Conservation (phyloP, 2,888 invertebrate genomes). For the Temnothorax rugatulus region DNA sequence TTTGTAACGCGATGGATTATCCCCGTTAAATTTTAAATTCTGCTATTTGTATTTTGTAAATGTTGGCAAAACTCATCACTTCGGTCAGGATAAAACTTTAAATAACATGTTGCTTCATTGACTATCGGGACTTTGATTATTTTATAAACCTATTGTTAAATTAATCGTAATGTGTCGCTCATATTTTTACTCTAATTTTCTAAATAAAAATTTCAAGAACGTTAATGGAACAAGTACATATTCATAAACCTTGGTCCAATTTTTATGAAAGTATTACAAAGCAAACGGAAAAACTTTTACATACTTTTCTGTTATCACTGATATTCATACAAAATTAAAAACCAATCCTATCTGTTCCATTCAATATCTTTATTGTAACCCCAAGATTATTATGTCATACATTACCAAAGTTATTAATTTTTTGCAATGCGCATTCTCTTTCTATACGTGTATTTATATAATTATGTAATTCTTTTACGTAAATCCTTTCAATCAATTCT, state of each 20-base stretch:
- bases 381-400: not conserved
- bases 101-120: not conserved
- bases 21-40: constrained; percentile 16
- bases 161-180: not conserved
- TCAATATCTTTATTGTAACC: not conserved
- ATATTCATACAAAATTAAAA: not conserved
- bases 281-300: not conserved
- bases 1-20: constrained; percentile 23
- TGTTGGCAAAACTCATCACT: not conserved
- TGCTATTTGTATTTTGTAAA: not conserved
- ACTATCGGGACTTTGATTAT: not conserved
- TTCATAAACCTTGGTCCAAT: not conserved
- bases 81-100: not conserved
- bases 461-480: not conserved
- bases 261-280: not conserved
- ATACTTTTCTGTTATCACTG: not conserved
- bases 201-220: constrained; percentile 21
- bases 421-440: not conserved
- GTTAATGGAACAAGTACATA: not conserved
- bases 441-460: not conserved
- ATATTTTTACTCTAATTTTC: not conserved
- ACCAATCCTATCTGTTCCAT: not conserved
- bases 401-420: not conserved
- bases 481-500: not conserved
- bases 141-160: constrained; percentile 1